A percentile compares a stretch with the other conserved stretches of the same genome.
Evolutionary conservation across 1,140 invertebrate species (phyloP).

Genomic region (Lasioglossum baleicum): DNA sequence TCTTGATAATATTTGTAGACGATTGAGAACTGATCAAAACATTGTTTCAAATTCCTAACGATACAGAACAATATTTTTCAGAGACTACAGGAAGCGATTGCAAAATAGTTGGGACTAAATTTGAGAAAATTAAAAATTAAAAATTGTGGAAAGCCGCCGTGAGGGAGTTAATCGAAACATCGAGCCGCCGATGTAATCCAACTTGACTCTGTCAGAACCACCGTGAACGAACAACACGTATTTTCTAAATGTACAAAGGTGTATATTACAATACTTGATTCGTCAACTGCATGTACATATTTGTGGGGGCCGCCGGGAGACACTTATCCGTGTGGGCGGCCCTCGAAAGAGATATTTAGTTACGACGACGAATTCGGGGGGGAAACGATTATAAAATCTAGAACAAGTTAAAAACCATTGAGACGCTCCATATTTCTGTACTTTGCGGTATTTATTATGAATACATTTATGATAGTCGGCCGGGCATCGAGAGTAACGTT

Average conservation of each 20-base stretch:
- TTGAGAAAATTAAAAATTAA: no score
- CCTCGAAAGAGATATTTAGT: background rate
- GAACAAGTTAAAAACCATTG: no score
- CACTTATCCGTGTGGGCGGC: background rate
- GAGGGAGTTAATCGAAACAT: no score
- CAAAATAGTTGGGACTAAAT: no score
- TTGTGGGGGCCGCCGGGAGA: background rate
- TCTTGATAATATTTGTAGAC: no score
- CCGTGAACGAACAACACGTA: background rate
- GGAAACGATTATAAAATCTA: background rate
- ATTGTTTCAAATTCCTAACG: no score
- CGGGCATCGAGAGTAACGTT: background rate
- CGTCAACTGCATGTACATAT: background rate
- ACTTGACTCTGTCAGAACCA: background rate
- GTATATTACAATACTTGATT: background rate
- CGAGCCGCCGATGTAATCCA: background rate
- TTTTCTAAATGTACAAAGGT: conserved; percentile 20
- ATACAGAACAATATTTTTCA: no score
- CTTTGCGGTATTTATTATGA: background rate
- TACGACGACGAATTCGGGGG: no score
- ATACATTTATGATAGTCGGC: background rate
- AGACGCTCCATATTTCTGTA: background rate
- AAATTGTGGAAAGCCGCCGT: no score
- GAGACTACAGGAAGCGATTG: no score
- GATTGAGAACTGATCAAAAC: no score